phyloP scores from a whole-genome alignment of 2,888 invertebrate species.

The Dryococelus australis region DNA sequence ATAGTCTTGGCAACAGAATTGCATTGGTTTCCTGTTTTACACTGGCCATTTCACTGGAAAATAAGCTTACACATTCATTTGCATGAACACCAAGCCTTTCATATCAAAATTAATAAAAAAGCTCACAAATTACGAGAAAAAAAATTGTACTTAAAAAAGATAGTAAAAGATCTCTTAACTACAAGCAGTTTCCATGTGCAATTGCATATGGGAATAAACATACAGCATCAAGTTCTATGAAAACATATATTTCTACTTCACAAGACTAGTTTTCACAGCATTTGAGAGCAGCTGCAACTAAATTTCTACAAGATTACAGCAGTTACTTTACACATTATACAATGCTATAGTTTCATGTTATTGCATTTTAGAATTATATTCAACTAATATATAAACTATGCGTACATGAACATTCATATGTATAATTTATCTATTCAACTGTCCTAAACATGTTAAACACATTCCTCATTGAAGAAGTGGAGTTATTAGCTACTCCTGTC shows the following conservation, averaged over 20 bases:
- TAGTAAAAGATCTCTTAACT: neutral
- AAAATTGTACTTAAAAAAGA: neutral
- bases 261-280: slow-evolving; percentile 4
- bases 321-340: neutral
- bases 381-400: slow-evolving; percentile 16
- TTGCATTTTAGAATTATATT: neutral
- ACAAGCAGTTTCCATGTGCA: neutral
- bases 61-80: too few relatives aligned
- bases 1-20: too few relatives aligned
- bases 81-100: too few relatives aligned
- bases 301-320: slow-evolving; percentile 1
- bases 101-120: neutral
- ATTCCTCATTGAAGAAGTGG: neutral
- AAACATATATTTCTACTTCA: neutral
- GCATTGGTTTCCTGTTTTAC: too few relatives aligned
- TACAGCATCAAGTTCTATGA: neutral
- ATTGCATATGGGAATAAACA: neutral
- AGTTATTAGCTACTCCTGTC: neutral
- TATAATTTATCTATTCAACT: neutral
- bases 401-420: neutral
- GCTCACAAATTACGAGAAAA: neutral
- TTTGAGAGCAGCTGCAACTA: slow-evolving; percentile 6
- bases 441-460: neutral
- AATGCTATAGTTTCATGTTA: neutral
- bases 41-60: too few relatives aligned